phyloP scores from a whole-genome alignment of 2,888 invertebrate genomes.

The Drosophila limbata region DNA sequence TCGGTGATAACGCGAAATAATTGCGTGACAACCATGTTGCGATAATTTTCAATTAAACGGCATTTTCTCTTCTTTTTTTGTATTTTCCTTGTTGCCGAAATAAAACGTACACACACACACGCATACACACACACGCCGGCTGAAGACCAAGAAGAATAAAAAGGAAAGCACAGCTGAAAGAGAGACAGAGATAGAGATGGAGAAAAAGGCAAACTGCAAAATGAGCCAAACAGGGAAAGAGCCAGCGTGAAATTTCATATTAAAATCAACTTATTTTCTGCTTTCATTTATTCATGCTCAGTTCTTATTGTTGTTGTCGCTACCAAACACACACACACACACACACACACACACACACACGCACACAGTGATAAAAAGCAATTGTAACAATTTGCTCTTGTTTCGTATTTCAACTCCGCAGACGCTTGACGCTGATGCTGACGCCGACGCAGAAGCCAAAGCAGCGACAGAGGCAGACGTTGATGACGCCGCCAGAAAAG shows the following conservation, averaged over 20 bases:
- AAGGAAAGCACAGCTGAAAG: slow-evolving; percentile 19
- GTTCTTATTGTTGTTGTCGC: slow-evolving; percentile 43
- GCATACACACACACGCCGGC: slow-evolving; percentile 21
- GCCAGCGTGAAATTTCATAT: slow-evolving; percentile 79
- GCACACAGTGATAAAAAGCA: slow-evolving; percentile 52
- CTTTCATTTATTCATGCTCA: slow-evolving; percentile 81
- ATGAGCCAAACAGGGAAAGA: slow-evolving; percentile 41
- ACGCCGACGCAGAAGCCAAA: neutral
- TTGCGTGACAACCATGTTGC: slow-evolving; percentile 85
- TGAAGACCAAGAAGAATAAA: slow-evolving; percentile 33
- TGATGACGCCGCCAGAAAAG: slow-evolving; percentile 56
- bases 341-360: slow-evolving; percentile 28
- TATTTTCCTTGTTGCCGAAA: slow-evolving; percentile 49
- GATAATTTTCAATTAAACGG: slow-evolving; percentile 85
- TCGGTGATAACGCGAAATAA: slow-evolving; percentile 83
- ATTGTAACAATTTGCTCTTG: slow-evolving; percentile 74
- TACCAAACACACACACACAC: slow-evolving; percentile 36
- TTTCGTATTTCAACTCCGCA: slow-evolving; percentile 59
- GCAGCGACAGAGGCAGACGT: slow-evolving; percentile 1
- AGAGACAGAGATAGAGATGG: neutral
- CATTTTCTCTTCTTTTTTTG: slow-evolving; percentile 56
- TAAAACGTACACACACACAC: slow-evolving; percentile 33
- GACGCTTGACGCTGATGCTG: slow-evolving; percentile 20
- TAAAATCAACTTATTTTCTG: slow-evolving; percentile 82
- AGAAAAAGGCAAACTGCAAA: slow-evolving; percentile 27